Evolutionary conservation across 2,113 vertebrate species (phyloP), one percentile per base, ranked within the genome.

Genomic region (Salvelinus namaycush): DNA sequence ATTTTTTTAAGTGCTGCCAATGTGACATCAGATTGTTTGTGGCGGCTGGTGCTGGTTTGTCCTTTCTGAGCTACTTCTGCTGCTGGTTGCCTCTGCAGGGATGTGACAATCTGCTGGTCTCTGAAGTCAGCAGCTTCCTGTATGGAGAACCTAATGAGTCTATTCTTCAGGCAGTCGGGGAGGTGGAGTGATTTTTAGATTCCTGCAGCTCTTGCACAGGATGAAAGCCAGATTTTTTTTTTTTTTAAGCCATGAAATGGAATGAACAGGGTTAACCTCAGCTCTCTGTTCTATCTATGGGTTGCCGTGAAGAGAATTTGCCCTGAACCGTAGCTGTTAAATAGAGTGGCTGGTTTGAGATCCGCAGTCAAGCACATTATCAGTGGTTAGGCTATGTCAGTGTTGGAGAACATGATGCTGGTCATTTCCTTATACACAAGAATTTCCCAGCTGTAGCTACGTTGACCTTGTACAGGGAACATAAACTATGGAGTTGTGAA

Each of bases 381-480:
- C 14, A 12, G 48, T 49, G 48, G 48, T 49, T 49, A 49, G 48
- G 48, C 13, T 31, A 31, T 31, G 13, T 1, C 13, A 39, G 8
- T 39, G 13, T 49, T 3, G 24, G 51, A 13, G 27, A 48, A 34
- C 11, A 13, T 59, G 24, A 16, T n/a, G 70, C 44, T 24, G 44
- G n/a, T 8, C 11, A 16, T 24, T 16, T 31, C 69, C 16, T 44
- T 8, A 9, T n/a, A 5, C 31, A 20, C 2, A 2, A 3, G 20
- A 87, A 78, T 74, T 80, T 29, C 83, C 71, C 49, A 51, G 0
- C 51, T 89, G 70, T 11, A 69, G 48, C 22, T 70, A 85, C 76
- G 2, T 31, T 76, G 74, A 71, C 59, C 14, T 80, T 84, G 80
- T 68, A 34, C 54, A 67, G 5, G 84, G 88, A 91, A 90, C 66